These are phyloP conservation scores for Lysandra bellargus DNA, from an alignment of 2,888 invertebrate species.

Conservation along the genomic window DNA sequence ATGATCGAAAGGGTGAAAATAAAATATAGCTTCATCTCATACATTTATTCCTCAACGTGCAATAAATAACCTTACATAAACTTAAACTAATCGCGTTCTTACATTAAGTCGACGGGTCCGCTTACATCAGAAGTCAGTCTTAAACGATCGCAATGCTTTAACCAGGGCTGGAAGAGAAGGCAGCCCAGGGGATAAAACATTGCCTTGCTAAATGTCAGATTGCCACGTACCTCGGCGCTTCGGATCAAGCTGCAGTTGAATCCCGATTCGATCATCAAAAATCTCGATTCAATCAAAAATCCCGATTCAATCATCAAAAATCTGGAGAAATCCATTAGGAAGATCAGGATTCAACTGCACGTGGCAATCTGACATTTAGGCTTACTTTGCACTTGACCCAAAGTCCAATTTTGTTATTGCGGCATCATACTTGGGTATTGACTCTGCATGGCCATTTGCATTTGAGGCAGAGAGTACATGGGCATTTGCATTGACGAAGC, in stretches of 20 bases:
- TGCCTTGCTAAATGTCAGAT: slow-evolving; percentile 77
- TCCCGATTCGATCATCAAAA: background rate
- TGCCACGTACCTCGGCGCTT: slow-evolving; percentile 54
- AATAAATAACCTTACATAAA: slow-evolving; percentile 75
- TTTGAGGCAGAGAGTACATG: slow-evolving; percentile 73
- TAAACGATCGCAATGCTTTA: slow-evolving; percentile 58
- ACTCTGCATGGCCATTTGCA: slow-evolving; percentile 51
- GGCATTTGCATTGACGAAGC: slow-evolving; percentile 71
- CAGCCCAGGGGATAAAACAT: slow-evolving; percentile 64
- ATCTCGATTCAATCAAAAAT: background rate
- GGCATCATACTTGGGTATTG: slow-evolving; percentile 56
- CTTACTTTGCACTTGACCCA: slow-evolving; percentile 67
- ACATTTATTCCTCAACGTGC: slow-evolving; percentile 52
- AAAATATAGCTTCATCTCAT: slow-evolving; percentile 34
- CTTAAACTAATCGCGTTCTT: slow-evolving; percentile 61
- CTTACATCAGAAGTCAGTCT: slow-evolving; percentile 67
- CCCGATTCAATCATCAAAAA: slow-evolving; percentile 44
- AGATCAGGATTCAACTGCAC: slow-evolving; percentile 39
- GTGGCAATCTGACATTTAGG: slow-evolving; percentile 78
- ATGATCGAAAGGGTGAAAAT: background rate
- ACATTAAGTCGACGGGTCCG: slow-evolving; percentile 76
- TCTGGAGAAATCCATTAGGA: background rate
- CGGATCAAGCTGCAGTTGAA: slow-evolving; percentile 39
- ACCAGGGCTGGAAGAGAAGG: slow-evolving; percentile 50
- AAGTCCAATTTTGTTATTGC: slow-evolving; percentile 72